Evolutionary conservation across 2,113 vertebrate genomes (phyloP).

Genomic region (Salvelinus sp.): DNA sequence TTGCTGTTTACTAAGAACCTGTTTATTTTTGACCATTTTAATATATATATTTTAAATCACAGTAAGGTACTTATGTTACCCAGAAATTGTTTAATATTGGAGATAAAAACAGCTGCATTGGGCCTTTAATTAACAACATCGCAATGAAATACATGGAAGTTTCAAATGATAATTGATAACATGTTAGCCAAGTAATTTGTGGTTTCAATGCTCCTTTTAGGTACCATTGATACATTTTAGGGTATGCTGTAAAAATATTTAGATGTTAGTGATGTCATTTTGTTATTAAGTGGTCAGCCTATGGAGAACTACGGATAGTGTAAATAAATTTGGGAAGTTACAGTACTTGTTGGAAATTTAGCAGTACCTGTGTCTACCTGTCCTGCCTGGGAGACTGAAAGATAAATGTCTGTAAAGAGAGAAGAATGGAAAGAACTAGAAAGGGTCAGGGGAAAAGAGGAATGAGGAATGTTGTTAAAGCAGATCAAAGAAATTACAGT

Average conservation of each 20-base stretch:
- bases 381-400: slow-evolving; percentile 99
- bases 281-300: slow-evolving; percentile 82
- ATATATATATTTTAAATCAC: too few species aligned
- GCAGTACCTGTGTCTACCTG: slow-evolving; percentile 99
- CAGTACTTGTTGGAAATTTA: slow-evolving; percentile 82
- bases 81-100: too few species aligned
- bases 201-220: neutral
- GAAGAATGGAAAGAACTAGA: slow-evolving; percentile 99
- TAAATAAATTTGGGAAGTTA: slow-evolving; percentile 55
- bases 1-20: too few species aligned
- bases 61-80: too few species aligned
- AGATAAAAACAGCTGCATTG: too few species aligned
- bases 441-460: slow-evolving; percentile 91
- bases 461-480: slow-evolving; percentile 87
- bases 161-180: too few species aligned
- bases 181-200: too few species aligned
- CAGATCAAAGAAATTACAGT: slow-evolving; percentile 77
- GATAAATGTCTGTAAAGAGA: slow-evolving; percentile 99
- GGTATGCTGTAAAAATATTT: slow-evolving; percentile 84
- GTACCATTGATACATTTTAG: slow-evolving; percentile 45
- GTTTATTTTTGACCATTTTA: too few species aligned
- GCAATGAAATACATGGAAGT: too few species aligned
- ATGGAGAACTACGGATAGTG: slow-evolving; percentile 36
- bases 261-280: slow-evolving; percentile 86
- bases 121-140: neutral